These are phyloP conservation scores for Eretmocerus hayati DNA, from an alignment of 2,888 invertebrate genomes.

Conservation along the genomic window DNA sequence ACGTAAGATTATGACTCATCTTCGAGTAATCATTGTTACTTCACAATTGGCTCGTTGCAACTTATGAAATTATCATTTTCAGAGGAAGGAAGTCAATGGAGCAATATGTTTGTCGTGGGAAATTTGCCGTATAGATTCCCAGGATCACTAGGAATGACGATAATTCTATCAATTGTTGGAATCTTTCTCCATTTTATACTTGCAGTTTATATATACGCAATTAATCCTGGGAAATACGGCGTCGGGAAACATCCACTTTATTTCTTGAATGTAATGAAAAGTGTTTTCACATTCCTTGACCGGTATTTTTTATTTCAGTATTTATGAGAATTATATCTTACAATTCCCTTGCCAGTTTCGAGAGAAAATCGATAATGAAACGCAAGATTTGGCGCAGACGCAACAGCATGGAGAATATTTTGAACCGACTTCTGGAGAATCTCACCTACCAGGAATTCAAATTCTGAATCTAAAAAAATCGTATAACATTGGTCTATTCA, in stretches of 20 bases:
- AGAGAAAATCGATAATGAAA: too few relatives aligned
- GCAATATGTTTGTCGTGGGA: conserved; percentile 43
- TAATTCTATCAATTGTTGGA: conserved; percentile 65
- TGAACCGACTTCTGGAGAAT: conserved; percentile 34
- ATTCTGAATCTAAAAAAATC: conserved; percentile 50
- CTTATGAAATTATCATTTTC: conserved; percentile 22
- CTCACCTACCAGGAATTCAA: conserved; percentile 45
- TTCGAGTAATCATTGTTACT: not conserved
- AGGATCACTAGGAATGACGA: conserved; percentile 55
- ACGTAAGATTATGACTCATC: conserved; percentile 27
- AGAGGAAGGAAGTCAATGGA: conserved; percentile 48
- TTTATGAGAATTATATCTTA: too few relatives aligned
- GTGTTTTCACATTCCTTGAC: not conserved
- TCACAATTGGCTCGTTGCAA: not conserved
- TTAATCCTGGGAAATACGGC: conserved; percentile 77
- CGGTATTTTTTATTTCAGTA: not conserved
- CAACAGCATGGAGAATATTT: conserved; percentile 28
- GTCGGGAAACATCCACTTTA: conserved; percentile 78
- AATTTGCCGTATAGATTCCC: conserved; percentile 26
- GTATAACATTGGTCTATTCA: conserved; percentile 33
- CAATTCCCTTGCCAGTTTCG: too few relatives aligned
- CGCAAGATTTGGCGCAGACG: not conserved
- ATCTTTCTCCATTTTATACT: conserved; percentile 62
- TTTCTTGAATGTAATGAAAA: conserved; percentile 28
- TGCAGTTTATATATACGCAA: conserved; percentile 77